Percentiles rank a stretch among this genome's conserved stretches.
Evolutionary conservation across 2,888 invertebrate genomes (phyloP).

Genomic region (Nebria salina): DNA sequence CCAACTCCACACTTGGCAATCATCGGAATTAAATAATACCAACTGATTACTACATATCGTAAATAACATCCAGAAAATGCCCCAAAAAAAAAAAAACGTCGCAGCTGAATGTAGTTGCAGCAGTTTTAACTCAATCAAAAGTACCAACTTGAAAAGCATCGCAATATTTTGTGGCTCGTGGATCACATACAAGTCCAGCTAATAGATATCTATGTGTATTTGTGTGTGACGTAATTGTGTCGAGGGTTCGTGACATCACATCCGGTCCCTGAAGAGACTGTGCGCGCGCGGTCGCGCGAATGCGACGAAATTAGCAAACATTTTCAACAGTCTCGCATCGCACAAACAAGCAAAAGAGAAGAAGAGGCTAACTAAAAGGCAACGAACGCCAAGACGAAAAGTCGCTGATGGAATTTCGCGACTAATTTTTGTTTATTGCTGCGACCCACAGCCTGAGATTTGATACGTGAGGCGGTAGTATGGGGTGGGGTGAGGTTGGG

Average conservation of each 20-base stretch:
- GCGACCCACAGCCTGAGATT: constrained; percentile 27
- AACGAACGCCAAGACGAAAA: background rate
- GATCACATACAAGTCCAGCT: constrained; percentile 54
- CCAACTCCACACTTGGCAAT: too few relatives aligned
- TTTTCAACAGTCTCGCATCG: constrained; percentile 41
- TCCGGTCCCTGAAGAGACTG: constrained; percentile 50
- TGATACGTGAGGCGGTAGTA: background rate
- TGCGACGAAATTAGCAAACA: constrained; percentile 51
- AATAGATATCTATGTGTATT: constrained; percentile 62
- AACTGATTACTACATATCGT: too few relatives aligned
- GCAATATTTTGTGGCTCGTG: background rate
- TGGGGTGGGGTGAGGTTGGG: background rate
- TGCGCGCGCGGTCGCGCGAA: constrained; percentile 42
- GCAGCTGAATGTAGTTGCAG: background rate
- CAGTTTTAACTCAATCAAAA: background rate
- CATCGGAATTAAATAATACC: too few relatives aligned
- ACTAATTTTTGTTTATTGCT: constrained; percentile 42
- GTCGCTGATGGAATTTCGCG: constrained; percentile 6
- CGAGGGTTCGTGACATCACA: constrained; percentile 54
- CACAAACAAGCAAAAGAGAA: constrained; percentile 3
- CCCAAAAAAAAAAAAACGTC: background rate
- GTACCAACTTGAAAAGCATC: background rate
- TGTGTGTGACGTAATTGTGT: constrained; percentile 57
- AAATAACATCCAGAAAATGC: background rate
- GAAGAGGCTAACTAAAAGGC: background rate